Evolutionary conservation across 2,797 vertebrate genomes (phyloP).

Genomic region (Eulemur coronatus): DNA sequence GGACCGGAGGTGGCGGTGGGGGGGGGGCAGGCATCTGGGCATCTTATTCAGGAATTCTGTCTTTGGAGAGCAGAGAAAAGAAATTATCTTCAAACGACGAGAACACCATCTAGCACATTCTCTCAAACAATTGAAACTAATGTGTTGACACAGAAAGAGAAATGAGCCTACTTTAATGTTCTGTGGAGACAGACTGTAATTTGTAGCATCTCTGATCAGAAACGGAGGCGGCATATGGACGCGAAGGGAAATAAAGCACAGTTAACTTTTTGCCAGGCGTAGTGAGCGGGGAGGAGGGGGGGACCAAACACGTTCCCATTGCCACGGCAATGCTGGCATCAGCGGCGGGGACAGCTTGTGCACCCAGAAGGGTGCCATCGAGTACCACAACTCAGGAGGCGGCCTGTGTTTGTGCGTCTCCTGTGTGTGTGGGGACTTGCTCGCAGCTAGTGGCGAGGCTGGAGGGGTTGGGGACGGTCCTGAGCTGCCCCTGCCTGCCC

Average conservation of each 20-base stretch:
- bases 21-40: neutral
- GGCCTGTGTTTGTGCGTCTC: neutral
- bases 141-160: conserved; percentile 76
- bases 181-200: conserved; percentile 70
- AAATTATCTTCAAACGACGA: conserved; percentile 59
- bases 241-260: conserved; percentile 75
- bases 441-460: neutral
- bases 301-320: neutral
- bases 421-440: neutral
- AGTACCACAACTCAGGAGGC: conserved; percentile 18
- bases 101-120: conserved; percentile 62
- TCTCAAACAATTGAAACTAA: conserved; percentile 74
- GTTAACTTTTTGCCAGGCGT: conserved; percentile 76
- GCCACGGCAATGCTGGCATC: conserved; percentile 74
- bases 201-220: conserved; percentile 78
- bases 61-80: neutral
- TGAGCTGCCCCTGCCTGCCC: rapidly evolving
- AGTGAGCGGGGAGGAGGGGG: neutral
- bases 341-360: conserved; percentile 76
- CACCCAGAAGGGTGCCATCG: conserved; percentile 37
- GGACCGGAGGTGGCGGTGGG: neutral
- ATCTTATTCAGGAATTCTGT: conserved; percentile 26
- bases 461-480: neutral
- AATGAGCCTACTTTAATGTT: conserved; percentile 71
- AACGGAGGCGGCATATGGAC: conserved; percentile 80